These are phyloP conservation scores for Scolopax rusticola DNA, from an alignment of 2,797 vertebrate species.

Conservation along the genomic window DNA sequence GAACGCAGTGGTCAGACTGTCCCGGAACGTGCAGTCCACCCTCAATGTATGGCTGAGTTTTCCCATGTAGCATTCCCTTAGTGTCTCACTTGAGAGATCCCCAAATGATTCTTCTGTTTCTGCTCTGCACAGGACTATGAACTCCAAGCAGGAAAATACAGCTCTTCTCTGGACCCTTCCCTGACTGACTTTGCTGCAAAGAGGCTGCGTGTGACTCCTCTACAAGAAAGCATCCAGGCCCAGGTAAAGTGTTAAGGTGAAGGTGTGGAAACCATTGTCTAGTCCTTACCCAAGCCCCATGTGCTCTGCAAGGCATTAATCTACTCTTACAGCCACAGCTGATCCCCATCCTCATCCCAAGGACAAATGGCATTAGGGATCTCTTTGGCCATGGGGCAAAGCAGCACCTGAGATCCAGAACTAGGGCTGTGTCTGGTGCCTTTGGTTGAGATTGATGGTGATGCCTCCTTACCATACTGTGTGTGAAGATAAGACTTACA, in stretches of 20 bases:
- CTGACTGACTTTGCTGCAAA: slow-evolving; percentile 70
- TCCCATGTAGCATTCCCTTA: background rate
- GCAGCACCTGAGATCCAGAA: background rate
- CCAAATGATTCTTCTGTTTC: background rate
- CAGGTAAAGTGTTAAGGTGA: slow-evolving; percentile 80
- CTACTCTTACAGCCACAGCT: background rate
- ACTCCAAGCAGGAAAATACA: slow-evolving; percentile 86
- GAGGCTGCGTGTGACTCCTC: slow-evolving; percentile 75
- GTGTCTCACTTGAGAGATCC: background rate
- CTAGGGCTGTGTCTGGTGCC: background rate
- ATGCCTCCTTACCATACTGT: background rate
- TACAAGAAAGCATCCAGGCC: slow-evolving; percentile 88
- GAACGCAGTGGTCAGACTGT: slow-evolving; percentile 81
- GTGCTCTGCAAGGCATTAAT: background rate
- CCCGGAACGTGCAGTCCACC: slow-evolving; percentile 85
- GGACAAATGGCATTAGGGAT: background rate
- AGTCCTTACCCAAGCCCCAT: background rate
- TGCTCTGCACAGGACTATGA: slow-evolving; percentile 88
- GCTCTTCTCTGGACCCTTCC: slow-evolving; percentile 82
- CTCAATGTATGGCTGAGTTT: slow-evolving; percentile 82
- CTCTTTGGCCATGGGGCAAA: background rate
- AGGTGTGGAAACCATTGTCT: background rate
- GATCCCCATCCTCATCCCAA: background rate
- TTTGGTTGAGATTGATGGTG: background rate
- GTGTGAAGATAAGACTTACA: background rate